Evolutionary conservation across 1,140 invertebrate species (phyloP).

Genomic region (Mylabris phalerata): DNA sequence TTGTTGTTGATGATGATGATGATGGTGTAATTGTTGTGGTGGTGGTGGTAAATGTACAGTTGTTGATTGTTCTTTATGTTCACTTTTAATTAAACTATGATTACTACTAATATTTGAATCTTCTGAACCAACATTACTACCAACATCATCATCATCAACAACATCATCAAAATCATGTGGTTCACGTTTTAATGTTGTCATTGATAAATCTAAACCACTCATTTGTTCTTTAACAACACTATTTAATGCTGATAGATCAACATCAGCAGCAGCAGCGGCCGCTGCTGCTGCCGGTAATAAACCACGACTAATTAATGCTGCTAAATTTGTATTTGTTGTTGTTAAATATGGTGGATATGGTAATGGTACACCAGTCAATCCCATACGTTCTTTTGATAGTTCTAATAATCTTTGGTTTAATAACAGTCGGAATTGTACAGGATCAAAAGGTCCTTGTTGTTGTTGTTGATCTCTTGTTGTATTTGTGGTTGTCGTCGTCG

Average conservation of each 20-base stretch:
- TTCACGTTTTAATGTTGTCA: constrained; percentile 69
- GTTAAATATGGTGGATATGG: constrained; percentile 70
- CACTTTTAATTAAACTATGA: constrained; percentile 40
- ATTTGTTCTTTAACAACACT: constrained; percentile 68
- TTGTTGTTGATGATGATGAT: constrained; percentile 38
- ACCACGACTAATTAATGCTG: constrained; percentile 60
- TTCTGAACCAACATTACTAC: constrained; percentile 70
- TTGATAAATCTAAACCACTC: constrained; percentile 72
- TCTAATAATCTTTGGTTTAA: constrained; percentile 82
- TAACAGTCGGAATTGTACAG: constrained; percentile 80
- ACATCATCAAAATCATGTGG: constrained; percentile 61
- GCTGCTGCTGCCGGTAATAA: constrained; percentile 47
- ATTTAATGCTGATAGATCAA: constrained; percentile 46
- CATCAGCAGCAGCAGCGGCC: constrained; percentile 41
- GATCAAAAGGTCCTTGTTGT: constrained; percentile 67
- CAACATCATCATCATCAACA: constrained; percentile 54
- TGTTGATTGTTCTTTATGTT: constrained; percentile 49
- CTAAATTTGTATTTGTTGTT: constrained; percentile 61
- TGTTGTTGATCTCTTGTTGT: constrained; percentile 40
- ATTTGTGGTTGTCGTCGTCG: constrained; percentile 48
- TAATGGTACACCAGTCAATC: constrained; percentile 61
- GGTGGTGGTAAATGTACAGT: constrained; percentile 31
- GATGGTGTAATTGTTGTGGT: constrained; percentile 38
- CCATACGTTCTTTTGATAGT: constrained; percentile 74
- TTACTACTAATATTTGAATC: constrained; percentile 53